These are phyloP conservation scores for Falco rusticolus DNA, from an alignment of 2,797 vertebrate species.

Conservation along the genomic window DNA sequence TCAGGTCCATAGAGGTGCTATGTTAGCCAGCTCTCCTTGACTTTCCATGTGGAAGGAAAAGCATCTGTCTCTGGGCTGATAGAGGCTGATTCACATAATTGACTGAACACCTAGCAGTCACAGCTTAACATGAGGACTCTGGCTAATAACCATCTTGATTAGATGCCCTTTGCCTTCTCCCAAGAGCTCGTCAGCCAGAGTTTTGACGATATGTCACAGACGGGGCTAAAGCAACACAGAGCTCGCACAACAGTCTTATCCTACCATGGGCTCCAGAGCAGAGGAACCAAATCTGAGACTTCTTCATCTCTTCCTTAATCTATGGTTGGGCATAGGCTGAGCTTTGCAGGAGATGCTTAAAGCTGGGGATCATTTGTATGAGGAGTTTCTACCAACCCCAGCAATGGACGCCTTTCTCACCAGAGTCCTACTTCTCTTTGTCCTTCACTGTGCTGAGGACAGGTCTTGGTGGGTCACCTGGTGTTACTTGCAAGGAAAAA, in stretches of 20 bases:
- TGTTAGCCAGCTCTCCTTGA: background rate
- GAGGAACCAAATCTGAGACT: background rate
- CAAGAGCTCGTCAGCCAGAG: background rate
- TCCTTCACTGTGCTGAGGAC: background rate
- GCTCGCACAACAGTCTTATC: background rate
- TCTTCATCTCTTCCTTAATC: background rate
- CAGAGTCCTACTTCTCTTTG: background rate
- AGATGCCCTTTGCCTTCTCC: background rate
- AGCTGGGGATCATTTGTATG: background rate
- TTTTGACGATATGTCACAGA: background rate
- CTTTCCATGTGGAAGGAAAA: background rate
- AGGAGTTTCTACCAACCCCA: background rate
- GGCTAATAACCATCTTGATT: background rate
- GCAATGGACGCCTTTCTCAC: background rate
- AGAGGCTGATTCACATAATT: background rate
- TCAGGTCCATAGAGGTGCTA: background rate
- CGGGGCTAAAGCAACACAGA: background rate
- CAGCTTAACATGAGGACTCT: background rate
- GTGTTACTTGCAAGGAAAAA: background rate
- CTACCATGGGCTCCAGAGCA: background rate
- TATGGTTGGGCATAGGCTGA: background rate
- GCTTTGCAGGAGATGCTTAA: background rate
- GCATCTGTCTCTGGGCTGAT: rapidly evolving
- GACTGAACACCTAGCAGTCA: background rate
- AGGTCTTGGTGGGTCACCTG: background rate